Base-by-base conservation (phyloP, 2,797 vertebrate genomes). In the Phylloscopus collybita region DNA sequence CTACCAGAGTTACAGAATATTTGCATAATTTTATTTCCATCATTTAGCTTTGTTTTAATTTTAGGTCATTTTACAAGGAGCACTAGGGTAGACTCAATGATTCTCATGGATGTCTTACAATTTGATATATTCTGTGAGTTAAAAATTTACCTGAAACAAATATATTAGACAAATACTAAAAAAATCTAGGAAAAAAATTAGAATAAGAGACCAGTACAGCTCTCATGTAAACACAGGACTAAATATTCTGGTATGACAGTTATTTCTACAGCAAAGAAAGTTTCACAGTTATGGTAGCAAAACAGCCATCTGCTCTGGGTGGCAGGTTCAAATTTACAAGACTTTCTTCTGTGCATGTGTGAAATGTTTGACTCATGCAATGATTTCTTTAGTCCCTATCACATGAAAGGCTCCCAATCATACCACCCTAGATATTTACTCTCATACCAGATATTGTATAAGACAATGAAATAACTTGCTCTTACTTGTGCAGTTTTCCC, bases 81-180 rank as follows among this genome's bases (percentile, higher is more conserved):
- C 6, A 10, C 20, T 6, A 27, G 70, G 9, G 7, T 54, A 4
- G 5, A 50, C 3, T 45, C 0, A 0, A 29, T 27, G 22, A 71
- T 44, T 26, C 20, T 47, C 64, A 26, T 19, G 3, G 2, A 9
- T 51, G 3, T 10, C 10, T 90, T 80, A 30, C 9, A 84, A 51
- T n/a, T 4, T 3, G 2, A 64, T 40, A 18, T 22, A 65, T 21
- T 80, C 34, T 42, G 23, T 45, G n/a, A 22, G 12, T 64, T 36
- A 34, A 16, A 47, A 42, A 34, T 65, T 62, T 25, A 45, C 7
- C 11, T 61, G 10, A 54, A 80, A 29, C 2, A 51, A 40, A 71
- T 27, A n/a, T 7, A 29, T 13, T 13, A 76, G 11, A 29, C 2
- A 89, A 71, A 81, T 45, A 23, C 6, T 17, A 27, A 69, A 85